phyloP scores from a whole-genome alignment of 1,140 invertebrate species.

The Diorhabda sublineata region DNA sequence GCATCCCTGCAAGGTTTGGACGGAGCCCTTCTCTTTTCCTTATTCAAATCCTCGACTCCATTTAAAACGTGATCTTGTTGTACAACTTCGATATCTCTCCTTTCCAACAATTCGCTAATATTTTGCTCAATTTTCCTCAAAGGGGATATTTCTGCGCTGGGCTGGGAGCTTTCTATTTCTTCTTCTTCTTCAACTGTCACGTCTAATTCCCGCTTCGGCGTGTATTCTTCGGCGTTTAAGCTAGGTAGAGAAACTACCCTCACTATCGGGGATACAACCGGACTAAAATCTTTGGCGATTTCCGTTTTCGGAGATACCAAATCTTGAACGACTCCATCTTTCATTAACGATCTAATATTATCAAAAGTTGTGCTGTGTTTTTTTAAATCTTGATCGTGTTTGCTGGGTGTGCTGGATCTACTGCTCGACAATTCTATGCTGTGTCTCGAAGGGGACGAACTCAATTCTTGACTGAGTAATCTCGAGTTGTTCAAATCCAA shows the following conservation, averaged over 20 bases:
- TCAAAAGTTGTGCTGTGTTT: constrained; percentile 74
- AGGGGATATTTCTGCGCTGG: constrained; percentile 54
- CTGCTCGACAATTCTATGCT: constrained; percentile 38
- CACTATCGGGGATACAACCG: constrained; percentile 48
- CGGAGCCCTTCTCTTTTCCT: constrained; percentile 41
- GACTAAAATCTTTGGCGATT: constrained; percentile 51
- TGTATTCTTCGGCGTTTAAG: constrained; percentile 53
- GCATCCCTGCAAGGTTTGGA: constrained; percentile 48
- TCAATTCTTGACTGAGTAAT: constrained; percentile 50
- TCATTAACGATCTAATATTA: constrained; percentile 70
- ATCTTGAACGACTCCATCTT: constrained; percentile 59
- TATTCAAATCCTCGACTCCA: constrained; percentile 31
- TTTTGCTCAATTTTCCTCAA: constrained; percentile 64
- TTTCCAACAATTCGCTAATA: constrained; percentile 57
- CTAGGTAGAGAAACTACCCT: constrained; percentile 63
- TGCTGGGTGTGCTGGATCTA: constrained; percentile 36
- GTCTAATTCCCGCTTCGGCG: constrained; percentile 49
- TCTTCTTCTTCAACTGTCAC: constrained; percentile 62
- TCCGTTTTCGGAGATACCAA: constrained; percentile 47
- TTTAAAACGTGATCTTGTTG: constrained; percentile 36
- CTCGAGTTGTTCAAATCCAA: constrained; percentile 57
- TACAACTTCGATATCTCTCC: constrained; percentile 48
- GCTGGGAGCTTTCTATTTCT: constrained; percentile 52
- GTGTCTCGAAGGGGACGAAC: constrained; percentile 36
- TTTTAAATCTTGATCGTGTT: constrained; percentile 56